These are phyloP conservation scores for Brenthis hecate DNA, from an alignment of 2,888 invertebrate species.

Conservation along the genomic window DNA sequence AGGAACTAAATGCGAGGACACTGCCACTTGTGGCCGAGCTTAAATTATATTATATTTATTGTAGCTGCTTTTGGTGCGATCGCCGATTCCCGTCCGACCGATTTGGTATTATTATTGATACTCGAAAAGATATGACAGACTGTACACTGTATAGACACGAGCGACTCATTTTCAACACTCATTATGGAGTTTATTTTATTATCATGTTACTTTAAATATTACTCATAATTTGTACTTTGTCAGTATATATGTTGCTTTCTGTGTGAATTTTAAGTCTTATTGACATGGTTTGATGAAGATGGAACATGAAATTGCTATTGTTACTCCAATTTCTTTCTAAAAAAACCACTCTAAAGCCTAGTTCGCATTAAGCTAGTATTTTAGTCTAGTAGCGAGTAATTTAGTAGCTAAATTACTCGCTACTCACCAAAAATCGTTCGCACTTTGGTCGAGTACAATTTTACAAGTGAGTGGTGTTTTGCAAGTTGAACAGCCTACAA, in stretches of 20 bases:
- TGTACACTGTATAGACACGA: constrained; percentile 22
- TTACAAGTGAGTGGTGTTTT: no score
- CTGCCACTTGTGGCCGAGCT: constrained; percentile 57
- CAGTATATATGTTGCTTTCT: neutral
- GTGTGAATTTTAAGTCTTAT: neutral
- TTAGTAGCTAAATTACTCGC: no score
- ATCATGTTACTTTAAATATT: neutral
- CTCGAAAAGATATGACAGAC: constrained; percentile 48
- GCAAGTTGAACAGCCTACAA: no score
- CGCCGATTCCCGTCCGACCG: constrained; percentile 50
- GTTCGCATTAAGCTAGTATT: no score
- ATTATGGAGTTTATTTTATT: constrained; percentile 11
- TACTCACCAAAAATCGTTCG: no score
- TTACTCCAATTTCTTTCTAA: no score
- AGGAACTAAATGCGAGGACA: constrained; percentile 71
- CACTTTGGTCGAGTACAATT: no score
- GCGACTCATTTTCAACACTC: constrained; percentile 14
- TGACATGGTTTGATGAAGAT: no score
- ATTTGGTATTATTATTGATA: constrained; percentile 58
- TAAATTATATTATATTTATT: constrained; percentile 70
- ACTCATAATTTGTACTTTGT: neutral
- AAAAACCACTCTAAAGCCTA: no score
- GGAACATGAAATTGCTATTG: no score
- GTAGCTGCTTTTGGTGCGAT: constrained; percentile 59
- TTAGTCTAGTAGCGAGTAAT: no score